Base-by-base conservation (phyloP, 2,113 vertebrate genomes). In the Baryphthengus martii region DNA sequence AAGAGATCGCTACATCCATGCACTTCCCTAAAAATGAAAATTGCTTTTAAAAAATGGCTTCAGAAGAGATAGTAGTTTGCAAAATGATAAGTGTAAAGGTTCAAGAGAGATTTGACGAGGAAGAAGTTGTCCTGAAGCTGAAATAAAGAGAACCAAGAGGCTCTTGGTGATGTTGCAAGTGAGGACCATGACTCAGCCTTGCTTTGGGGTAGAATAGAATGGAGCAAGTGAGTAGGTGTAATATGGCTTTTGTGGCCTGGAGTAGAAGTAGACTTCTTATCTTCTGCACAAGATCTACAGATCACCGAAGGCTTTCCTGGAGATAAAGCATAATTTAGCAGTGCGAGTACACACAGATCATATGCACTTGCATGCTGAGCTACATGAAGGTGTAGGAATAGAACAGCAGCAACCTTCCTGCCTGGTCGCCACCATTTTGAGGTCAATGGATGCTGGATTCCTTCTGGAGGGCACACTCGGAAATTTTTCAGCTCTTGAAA, bases 161-260 rank as follows among this genome's bases (percentile, higher is more conserved):
- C 7, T 88, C 13, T 31, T 63, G 11, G 24, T 72, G 20, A 10
- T 18, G 33, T 2, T 35, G 11, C 50, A 74, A 26, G 8, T n/a
- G 3, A 1, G 11, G 5, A 5, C 35, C 81, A 26, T 1, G 0
- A 7, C 6, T 67, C 65, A 62, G 1, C 11, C 17, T 88, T 62
- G 14, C 7, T 62, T 65, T 73, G 6, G 3, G 3, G 6, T 52
- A 49, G 35, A 67, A 62, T 4, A 65, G 21, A 17, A 62, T 53
- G 31, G 20, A 31, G 19, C 13, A 67, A 59, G 13, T 28, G 40
- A 66, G 19, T 15, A 4, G 7, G 2, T 49, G 11, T 39, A 35
- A 39, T 25, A 62, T 9, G 50, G 3, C 8, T 82, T 62, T 40
- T 71, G 31, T 0, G 0, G 18, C 8, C n/a, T 49, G 13, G 3